Conservation (phyloP, 2,797 vertebrate species). For the Diplodus sargus region DNA sequence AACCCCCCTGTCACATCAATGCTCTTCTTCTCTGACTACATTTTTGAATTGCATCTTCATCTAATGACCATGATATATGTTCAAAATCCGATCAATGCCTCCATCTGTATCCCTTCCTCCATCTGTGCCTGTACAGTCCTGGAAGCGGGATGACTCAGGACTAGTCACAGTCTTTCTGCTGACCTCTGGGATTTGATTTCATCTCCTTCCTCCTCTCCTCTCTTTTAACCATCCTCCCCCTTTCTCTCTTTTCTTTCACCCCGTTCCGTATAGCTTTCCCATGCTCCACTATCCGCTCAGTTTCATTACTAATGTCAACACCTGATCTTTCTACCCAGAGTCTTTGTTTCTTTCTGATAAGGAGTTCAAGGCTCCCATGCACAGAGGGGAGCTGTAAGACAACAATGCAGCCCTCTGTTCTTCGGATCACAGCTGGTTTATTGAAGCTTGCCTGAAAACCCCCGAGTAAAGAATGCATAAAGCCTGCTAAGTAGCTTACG, state of each 20-base stretch:
- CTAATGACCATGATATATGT: background rate
- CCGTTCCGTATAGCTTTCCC: slow-evolving; percentile 11
- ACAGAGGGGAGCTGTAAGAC: slow-evolving; percentile 19
- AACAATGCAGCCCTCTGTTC: slow-evolving; percentile 75
- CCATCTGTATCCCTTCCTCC: slow-evolving; percentile 38
- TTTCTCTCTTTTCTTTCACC: slow-evolving; percentile 23
- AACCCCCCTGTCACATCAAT: slow-evolving; percentile 4
- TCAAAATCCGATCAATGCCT: slow-evolving; percentile 41
- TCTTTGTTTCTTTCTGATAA: slow-evolving; percentile 40
- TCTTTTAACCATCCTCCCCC: background rate
- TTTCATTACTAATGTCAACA: slow-evolving; percentile 42
- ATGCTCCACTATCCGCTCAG: background rate
- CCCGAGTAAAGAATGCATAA: slow-evolving; percentile 42
- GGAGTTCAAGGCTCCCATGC: slow-evolving; percentile 29
- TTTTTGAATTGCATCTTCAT: slow-evolving; percentile 11
- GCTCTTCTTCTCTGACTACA: slow-evolving; percentile 14
- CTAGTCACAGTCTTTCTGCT: slow-evolving; percentile 68
- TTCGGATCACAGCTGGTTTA: slow-evolving; percentile 55
- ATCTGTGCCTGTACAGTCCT: slow-evolving; percentile 38
- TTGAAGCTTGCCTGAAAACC: slow-evolving; percentile 43
- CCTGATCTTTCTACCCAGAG: slow-evolving; percentile 9
- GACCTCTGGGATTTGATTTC: slow-evolving; percentile 61
- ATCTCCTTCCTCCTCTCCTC: slow-evolving; percentile 2
- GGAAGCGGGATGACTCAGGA: slow-evolving; percentile 69
- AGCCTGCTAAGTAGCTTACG: slow-evolving; percentile 32